A percentile compares a stretch with the other conserved stretches of the same genome.
Conservation (phyloP, 2,888 invertebrate genomes). For the Eristalis pertinax region DNA sequence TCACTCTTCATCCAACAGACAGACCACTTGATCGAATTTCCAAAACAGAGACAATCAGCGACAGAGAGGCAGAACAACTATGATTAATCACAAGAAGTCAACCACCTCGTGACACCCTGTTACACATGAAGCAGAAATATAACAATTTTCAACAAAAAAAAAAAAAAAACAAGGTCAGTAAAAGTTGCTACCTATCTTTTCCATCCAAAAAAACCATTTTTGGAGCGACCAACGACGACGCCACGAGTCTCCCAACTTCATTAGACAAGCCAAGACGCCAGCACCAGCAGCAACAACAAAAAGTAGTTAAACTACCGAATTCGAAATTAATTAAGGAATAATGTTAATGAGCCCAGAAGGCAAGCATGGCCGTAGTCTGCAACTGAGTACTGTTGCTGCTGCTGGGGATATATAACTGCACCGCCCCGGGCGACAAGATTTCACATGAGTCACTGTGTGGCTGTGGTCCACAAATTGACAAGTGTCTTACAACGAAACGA, state of each 20-base stretch:
- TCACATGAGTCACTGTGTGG: constrained; percentile 9
- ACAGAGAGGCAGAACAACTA: too few species aligned
- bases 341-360: constrained; percentile 39
- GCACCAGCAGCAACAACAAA: constrained; percentile 3
- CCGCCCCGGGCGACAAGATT: background rate
- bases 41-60: too few species aligned
- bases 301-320: constrained; percentile 25
- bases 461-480: constrained; percentile 44
- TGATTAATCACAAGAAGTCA: background rate
- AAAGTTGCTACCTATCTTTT: constrained; percentile 33
- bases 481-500: constrained; percentile 38
- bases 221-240: background rate
- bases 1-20: too few species aligned
- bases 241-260: background rate
- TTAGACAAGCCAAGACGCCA: background rate
- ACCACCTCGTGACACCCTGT: background rate
- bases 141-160: background rate
- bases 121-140: background rate
- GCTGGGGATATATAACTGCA: background rate
- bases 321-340: constrained; percentile 45
- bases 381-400: background rate
- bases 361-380: background rate
- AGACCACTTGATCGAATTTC: too few species aligned
- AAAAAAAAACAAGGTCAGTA: constrained; percentile 48
- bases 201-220: background rate